Percentiles rank a stretch among this genome's conserved stretches.
Conservation (phyloP, 2,888 invertebrate genomes). For the Monopis laevigella region DNA sequence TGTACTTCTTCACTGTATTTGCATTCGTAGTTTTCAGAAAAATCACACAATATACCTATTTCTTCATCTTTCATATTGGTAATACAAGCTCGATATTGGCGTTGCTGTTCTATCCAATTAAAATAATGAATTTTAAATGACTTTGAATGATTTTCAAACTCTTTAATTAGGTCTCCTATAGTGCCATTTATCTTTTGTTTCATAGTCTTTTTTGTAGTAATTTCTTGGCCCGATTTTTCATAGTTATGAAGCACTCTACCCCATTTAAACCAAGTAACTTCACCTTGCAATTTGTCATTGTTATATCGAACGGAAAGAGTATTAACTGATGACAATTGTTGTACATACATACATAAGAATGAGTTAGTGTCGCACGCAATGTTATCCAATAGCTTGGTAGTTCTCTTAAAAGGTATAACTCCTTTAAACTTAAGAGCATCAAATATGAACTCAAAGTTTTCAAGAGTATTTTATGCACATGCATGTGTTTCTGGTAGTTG, state of each 20-base stretch:
- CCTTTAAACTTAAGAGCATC: too few relatives aligned
- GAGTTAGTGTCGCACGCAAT: too few relatives aligned
- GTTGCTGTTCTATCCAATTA: conserved; percentile 17
- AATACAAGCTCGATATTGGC: conserved; percentile 19
- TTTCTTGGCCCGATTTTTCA: background rate
- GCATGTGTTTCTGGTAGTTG: too few relatives aligned
- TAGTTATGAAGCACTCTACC: background rate
- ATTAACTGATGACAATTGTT: too few relatives aligned
- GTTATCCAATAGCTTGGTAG: too few relatives aligned
- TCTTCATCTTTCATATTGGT: conserved; percentile 17
- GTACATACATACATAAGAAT: too few relatives aligned
- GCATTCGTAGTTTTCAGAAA: conserved; percentile 21
- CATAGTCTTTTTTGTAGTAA: background rate
- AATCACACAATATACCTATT: conserved; percentile 20
- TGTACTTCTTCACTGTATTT: conserved; percentile 22
- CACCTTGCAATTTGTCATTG: conserved; percentile 13
- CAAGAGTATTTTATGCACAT: too few relatives aligned
- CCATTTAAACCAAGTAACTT: conserved; percentile 13
- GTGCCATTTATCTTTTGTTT: background rate
- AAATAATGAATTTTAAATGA: background rate
- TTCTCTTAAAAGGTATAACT: too few relatives aligned
- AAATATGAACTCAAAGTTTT: too few relatives aligned
- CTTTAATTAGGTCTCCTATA: background rate
- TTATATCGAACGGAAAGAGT: background rate
- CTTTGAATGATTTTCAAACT: background rate